Percentiles rank a stretch among this genome's conserved stretches.
phyloP scores from a whole-genome alignment of 2,888 invertebrate species.

The Aphidius colemani region DNA sequence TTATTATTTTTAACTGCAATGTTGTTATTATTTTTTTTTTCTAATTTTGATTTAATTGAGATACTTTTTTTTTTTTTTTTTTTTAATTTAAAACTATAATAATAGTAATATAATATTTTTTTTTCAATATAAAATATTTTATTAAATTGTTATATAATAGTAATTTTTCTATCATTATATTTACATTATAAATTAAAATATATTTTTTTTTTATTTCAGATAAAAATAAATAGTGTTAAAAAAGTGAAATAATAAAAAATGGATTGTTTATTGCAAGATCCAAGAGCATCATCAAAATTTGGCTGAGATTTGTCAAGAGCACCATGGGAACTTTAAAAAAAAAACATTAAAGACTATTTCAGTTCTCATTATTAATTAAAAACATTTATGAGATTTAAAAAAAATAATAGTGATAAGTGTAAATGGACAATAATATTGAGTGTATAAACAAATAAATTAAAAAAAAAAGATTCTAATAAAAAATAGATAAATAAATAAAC shows the following conservation, averaged over 20 bases:
- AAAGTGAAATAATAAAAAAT: slow-evolving; percentile 36
- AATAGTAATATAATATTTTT: neutral
- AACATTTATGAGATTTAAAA: slow-evolving; percentile 9
- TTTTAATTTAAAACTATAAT: too few species aligned
- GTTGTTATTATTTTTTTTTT: too few species aligned
- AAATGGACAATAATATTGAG: slow-evolving; percentile 26
- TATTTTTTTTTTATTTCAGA: slow-evolving; percentile 10
- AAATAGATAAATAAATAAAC: neutral
- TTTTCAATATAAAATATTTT: neutral
- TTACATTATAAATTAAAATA: neutral
- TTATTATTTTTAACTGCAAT: too few species aligned
- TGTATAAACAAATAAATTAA: slow-evolving; percentile 24
- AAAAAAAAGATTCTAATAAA: neutral
- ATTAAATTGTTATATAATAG: slow-evolving; percentile 13
- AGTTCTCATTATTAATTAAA: slow-evolving; percentile 41
- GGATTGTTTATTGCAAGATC: slow-evolving; percentile 56
- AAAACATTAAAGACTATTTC: slow-evolving; percentile 44
- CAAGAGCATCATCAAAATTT: slow-evolving; percentile 58
- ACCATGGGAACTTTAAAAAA: slow-evolving; percentile 58
- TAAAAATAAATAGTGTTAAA: slow-evolving; percentile 1
- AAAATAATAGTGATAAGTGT: slow-evolving; percentile 46
- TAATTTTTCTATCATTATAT: neutral
- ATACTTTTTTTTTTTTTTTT: too few species aligned
- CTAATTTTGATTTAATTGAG: too few species aligned
- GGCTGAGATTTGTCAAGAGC: slow-evolving; percentile 48